Evolutionary conservation across 64 coral and sea anemone genomes (phyloP).

Genomic region (Actinia tenebrosa): DNA sequence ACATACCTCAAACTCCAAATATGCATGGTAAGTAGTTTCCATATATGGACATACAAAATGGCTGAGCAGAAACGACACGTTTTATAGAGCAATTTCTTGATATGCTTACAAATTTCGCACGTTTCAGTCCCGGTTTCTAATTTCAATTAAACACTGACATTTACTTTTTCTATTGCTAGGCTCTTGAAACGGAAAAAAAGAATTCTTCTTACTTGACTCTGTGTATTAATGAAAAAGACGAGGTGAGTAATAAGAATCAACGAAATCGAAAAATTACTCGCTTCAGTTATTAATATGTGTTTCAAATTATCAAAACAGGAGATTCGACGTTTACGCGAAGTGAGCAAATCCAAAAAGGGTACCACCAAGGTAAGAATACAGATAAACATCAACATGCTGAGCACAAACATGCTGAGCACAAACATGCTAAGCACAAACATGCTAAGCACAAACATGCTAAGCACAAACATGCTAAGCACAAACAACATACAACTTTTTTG

Average conservation of each 20-base stretch:
- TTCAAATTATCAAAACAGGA: not conserved
- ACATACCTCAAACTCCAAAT: too few relatives aligned
- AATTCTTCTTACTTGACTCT: not conserved
- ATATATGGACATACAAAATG: too few relatives aligned
- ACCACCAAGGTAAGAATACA: not conserved
- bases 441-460: not conserved
- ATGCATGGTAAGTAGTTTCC: too few relatives aligned
- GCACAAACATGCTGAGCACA: too few relatives aligned
- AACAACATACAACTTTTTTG: too few relatives aligned
- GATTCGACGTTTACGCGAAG: not conserved
- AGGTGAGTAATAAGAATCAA: not conserved
- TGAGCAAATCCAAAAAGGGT: not conserved
- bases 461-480: too few relatives aligned
- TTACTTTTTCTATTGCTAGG: not conserved
- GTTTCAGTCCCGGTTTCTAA: not conserved
- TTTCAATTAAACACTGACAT: not conserved
- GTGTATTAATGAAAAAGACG: not conserved
- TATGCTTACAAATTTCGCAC: too few relatives aligned
- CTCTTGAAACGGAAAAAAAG: not conserved
- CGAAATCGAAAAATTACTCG: not conserved
- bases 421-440: too few relatives aligned
- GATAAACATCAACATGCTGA: too few relatives aligned
- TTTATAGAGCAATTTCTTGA: too few relatives aligned
- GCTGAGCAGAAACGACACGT: not conserved
- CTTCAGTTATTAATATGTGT: too few relatives aligned